Evolutionary conservation across 2,888 invertebrate genomes (phyloP), one percentile per base, ranked within the genome.

Genomic region (Sthenelais limicola): DNA sequence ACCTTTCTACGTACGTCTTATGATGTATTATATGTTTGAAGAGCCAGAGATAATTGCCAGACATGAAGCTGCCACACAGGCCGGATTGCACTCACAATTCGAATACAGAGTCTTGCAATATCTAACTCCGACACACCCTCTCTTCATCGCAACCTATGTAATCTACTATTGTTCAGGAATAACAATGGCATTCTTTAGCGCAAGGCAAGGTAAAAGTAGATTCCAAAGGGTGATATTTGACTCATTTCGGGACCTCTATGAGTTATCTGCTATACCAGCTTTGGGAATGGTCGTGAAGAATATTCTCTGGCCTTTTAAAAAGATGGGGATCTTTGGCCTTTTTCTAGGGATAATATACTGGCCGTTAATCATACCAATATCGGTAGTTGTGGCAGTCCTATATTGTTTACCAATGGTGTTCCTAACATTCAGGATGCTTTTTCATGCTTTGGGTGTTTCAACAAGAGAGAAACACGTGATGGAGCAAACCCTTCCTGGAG

Each of bases 381-480:
- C 82, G 52, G 38, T 76, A 4, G 18, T 82, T 3, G 76, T 83
- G 0, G 82, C 84, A 62, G 58, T 77, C 1, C 26, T 84, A 0
- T 86, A 85, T 68, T 83, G 83, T 38, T 75, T 86, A 30, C 86
- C 86, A 7, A 80, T 85, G 0, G 72, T 85, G 0, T 86, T 85
- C 73, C 76, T 86, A 0, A 80, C 82, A 0, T 84, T 82, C 71
- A 75, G 86, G 62, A 78, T 86, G 0, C 68, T 84, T 28, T 52
- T 38, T 18, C 70, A 70, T 54, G 52, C 70, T 1, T 30, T 70
- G 2, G 70, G 70, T 4, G 18, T 70, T 5, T 24, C 70, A 21
- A 38, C 54, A 1, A 33, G 38, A 5, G 70, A 70, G 15, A 24
- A 70, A 26, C 35, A 15, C 9, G 38, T 26, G 26, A 28, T 30